Conservation (phyloP, 2,113 vertebrate species). For the Talpa occidentalis region DNA sequence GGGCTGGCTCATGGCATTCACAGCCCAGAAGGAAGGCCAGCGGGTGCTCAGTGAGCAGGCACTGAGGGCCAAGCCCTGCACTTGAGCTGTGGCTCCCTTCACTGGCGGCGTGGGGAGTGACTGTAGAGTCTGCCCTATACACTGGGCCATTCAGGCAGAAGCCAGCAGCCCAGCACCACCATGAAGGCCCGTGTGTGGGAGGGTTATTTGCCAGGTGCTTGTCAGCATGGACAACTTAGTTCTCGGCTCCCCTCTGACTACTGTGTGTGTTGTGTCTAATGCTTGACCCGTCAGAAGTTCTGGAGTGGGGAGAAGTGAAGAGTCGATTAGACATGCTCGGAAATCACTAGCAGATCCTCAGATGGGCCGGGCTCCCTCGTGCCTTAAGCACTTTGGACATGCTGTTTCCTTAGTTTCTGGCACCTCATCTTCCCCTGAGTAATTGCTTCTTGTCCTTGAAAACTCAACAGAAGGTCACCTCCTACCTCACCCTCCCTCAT, state of each 20-base stretch:
- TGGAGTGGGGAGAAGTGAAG: not conserved
- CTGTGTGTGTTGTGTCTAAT: not conserved
- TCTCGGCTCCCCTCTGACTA: no score
- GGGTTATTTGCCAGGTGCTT: no score
- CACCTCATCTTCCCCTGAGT: not conserved
- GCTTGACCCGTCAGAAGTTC: accelerated
- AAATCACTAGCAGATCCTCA: not conserved
- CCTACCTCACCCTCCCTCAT: not conserved
- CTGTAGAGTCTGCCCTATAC: no score
- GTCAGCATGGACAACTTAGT: no score
- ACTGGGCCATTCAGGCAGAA: not conserved
- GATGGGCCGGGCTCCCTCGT: not conserved
- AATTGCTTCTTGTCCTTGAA: not conserved
- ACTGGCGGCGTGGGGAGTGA: not conserved
- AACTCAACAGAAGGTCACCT: not conserved
- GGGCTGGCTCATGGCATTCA: not conserved
- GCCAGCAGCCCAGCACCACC: not conserved
- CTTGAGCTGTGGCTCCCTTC: not conserved
- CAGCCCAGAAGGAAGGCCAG: not conserved
- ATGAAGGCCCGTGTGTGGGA: not conserved
- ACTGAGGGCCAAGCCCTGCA: accelerated
- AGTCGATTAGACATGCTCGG: not conserved
- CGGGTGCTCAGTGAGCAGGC: not conserved
- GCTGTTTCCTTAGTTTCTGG: not conserved
- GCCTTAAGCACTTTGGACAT: not conserved